Percentiles rank a stretch among this genome's conserved stretches.
These are phyloP conservation scores for Nephrotoma appendiculata DNA, from an alignment of 2,888 invertebrate species.

Conservation along the genomic window DNA sequence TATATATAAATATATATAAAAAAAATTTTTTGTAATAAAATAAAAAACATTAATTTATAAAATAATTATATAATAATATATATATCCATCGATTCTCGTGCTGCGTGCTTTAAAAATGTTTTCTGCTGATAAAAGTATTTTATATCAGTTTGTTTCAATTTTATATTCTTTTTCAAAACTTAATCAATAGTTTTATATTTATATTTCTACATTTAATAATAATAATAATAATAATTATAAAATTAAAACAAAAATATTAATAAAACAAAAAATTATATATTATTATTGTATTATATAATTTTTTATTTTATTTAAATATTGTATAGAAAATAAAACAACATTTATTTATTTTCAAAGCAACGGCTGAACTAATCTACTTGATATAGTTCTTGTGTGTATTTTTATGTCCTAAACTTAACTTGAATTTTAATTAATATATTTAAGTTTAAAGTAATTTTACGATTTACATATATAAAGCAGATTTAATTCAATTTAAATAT, in stretches of 20 bases:
- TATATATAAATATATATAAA: not conserved
- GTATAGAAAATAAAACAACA: not conserved
- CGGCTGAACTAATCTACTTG: slow-evolving; percentile 1
- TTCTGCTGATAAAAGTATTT: slow-evolving; percentile 4
- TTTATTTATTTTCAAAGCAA: not conserved
- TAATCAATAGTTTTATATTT: not conserved
- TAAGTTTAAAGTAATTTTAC: not conserved
- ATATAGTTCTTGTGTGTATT: not conserved
- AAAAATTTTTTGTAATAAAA: not conserved
- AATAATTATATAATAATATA: not conserved
- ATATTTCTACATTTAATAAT: not conserved
- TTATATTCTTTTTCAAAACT: not conserved
- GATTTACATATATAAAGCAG: not conserved
- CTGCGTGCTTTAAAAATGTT: not conserved
- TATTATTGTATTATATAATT: not conserved
- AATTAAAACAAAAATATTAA: not conserved
- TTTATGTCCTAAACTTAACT: not conserved
- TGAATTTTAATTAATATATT: not conserved
- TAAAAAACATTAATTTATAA: not conserved
- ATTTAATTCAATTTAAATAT: not conserved
- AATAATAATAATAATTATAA: not conserved
- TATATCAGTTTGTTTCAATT: slow-evolving; percentile 1
- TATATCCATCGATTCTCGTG: slow-evolving; percentile 4
- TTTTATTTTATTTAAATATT: not conserved
- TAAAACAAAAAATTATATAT: not conserved